Base-by-base conservation (phyloP, 2,113 vertebrate species). In the Grallaria varia region DNA sequence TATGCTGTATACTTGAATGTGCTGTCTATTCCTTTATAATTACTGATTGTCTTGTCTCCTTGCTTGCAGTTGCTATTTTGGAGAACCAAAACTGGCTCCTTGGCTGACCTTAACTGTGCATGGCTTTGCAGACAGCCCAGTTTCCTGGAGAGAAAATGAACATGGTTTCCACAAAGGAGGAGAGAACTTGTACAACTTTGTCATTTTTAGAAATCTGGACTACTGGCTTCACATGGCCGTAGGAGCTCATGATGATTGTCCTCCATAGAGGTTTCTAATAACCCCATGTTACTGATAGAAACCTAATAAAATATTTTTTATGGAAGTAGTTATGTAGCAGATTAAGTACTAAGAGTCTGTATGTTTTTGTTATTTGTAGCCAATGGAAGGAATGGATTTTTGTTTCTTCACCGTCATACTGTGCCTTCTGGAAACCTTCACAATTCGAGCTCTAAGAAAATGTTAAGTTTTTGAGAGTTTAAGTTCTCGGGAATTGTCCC, bases 161-260 rank as follows among this genome's bases (percentile, higher is more conserved):
- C 99, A 99, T 27, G 98, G 99, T 10, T 98, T 98, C 94, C 97
- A 98, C 68, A 98, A 96, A 69, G 98, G 99, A 68, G 99, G 99
- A 75, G 99, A 99, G 53, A 98, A 99, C 90, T 97, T 99, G 67
- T 99, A 99, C 98, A 99, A 97, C 74, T 98, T 99, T 15, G 97
- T 99, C 42, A 95, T 99, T 96, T 99, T 99, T 85, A 98, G 94
- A 7, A 98, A 99, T 91, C 97, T 98, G 75, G 98, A 98, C 95
- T 99, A 99, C 91, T 99, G 98, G 98, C 97, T 99, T 50, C 98
- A 99, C 85, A 98, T 99, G 98, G 98, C 98, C n/a, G 97, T 98
- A 21, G 99, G 99, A 25, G 94, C 98, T 6, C 52, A 98, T 23
- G 98, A 99, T 92, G 93, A 95, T 82, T 99, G 99, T 85, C 99